Evolutionary conservation across 2,797 vertebrate genomes (phyloP), one percentile per base, ranked within the genome.

Genomic region (Pipistrellus pipistrellus): DNA sequence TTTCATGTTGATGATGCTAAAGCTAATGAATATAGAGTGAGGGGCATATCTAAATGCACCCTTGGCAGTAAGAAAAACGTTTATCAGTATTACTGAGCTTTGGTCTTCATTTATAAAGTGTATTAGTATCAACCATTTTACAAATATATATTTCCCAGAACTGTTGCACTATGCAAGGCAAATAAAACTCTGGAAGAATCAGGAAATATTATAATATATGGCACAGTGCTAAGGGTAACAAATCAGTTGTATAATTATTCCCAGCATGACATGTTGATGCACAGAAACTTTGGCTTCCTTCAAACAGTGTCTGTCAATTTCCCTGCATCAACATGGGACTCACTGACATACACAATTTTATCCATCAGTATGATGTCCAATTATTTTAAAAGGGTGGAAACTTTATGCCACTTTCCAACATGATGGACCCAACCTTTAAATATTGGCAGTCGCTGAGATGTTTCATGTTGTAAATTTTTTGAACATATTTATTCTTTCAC

Each of bases 361-460:
- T 90, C 97, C 97, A 98, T 98, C 98, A 98, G 95, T 95, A 76
- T 97, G 97, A 98, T 93, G 96, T 96, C 98, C 97, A 97, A 98
- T 98, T 98, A 98, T 97, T 98, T 97, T 97, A 97, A 98, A 98
- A 98, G 97, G 96, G 96, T 98, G 98, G 97, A 98, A 97, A 98
- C 97, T 98, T 98, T 93, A 97, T 96, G 96, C 96, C 97, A 97
- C 96, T 97, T 98, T 96, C 96, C 95, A 93, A 95, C 88, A 92
- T 98, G 98, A 98, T 32, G 97, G 97, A 96, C 94, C 95, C 98
- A 98, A 98, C 97, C 98, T 98, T 98, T 98, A 98, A 98, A 97
- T 97, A 97, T 96, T 97, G 97, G 96, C 97, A 98, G 97, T 97
- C 97, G 96, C 96, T 90, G 96, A 96, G 97, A 95, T 96, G 82